Base-by-base conservation (phyloP, 2,113 vertebrate species). In the Tragulus kanchil region DNA sequence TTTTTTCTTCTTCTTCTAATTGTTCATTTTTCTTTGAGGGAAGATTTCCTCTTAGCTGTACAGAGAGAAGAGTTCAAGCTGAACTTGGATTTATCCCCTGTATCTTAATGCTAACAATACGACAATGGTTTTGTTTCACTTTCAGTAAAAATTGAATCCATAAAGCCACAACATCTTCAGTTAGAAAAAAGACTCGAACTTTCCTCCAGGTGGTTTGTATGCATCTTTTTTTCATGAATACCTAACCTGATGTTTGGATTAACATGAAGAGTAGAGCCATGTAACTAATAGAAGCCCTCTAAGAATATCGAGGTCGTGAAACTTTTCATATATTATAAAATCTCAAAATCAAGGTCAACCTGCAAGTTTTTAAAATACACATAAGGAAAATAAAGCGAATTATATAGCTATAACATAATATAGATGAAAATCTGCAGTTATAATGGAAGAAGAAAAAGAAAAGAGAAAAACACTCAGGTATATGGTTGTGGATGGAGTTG, bases 171-270 rank as follows among this genome's bases (percentile, higher is more conserved):
- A 61, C 95, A 85, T 91, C 95, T 96, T 96, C 97, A 98, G 91
- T 93, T 90, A 96, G 83, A 93, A 97, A 98, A 98, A 98, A 79
- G 95, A 98, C 95, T 97, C 93, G 97, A 94, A 83, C 67, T 97
- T 97, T 94, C 92, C 87, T 98, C 95, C 88, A 48, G 3, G 89
- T 94, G 45, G 50, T 86, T 89, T 31, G 12, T 59, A 31, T 9
- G 90, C 64, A 96, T 97, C 90, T 95, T 97, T 97, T 92, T 36
- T 50, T n/a, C 94, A 85, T 75, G 14, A 65, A 11, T 28, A 81
- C 73, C 61, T 26, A 56, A 93, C 77, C 62, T 31, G 1, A 97
- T 97, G 96, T 75, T 56, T 75, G 87, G 42, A 54, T 93, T 25
- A 97, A 93, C 78, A 56, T 91, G 89, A 94, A 87, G 21, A 64